A percentile compares a stretch with the other conserved stretches of the same genome.
Evolutionary conservation across 2,797 vertebrate genomes (phyloP).

Genomic region (Micrastur ruficollis): DNA sequence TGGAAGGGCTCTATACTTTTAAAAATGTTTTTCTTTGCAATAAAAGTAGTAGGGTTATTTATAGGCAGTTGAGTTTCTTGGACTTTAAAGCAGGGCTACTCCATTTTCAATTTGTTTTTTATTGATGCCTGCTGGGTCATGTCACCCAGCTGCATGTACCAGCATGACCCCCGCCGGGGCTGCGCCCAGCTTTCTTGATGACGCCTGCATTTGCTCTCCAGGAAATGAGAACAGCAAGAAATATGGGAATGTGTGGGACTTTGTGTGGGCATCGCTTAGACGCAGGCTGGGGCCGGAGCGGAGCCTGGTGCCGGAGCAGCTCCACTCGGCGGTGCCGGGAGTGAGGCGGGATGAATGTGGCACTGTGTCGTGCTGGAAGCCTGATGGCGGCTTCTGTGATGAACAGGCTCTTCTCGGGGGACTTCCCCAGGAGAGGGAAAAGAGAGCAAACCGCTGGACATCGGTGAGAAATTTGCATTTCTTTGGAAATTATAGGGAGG

Average conservation of each 20-base stretch:
- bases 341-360: accelerated
- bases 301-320: neutral
- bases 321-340: too few species aligned
- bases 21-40: neutral
- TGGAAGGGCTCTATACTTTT: neutral
- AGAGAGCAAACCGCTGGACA: neutral
- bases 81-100: neutral
- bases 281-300: neutral
- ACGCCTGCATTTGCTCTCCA: neutral
- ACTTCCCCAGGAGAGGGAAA: neutral
- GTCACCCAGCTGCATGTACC: neutral
- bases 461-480: neutral
- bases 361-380: accelerated
- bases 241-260: accelerated
- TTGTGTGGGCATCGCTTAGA: neutral
- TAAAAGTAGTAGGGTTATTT: neutral
- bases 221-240: neutral
- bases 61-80: neutral
- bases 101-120: neutral
- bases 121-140: neutral
- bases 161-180: accelerated
- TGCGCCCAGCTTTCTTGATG: neutral
- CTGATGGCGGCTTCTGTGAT: neutral
- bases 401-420: neutral
- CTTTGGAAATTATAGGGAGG: neutral